These are phyloP conservation scores for Erebia ligea DNA, from an alignment of 2,888 invertebrate genomes.

Conservation along the genomic window DNA sequence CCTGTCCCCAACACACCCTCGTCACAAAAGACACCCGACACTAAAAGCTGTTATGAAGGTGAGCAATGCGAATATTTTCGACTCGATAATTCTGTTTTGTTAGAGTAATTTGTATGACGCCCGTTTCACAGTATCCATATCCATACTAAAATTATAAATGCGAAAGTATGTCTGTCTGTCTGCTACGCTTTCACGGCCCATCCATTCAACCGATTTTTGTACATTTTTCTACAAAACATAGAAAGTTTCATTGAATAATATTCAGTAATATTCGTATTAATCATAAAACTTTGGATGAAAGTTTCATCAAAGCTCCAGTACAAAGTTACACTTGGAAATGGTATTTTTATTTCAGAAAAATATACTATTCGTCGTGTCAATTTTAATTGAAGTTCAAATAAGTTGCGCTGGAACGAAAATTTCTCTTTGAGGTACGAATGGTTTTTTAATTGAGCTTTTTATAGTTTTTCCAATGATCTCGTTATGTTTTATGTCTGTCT, in stretches of 20 bases:
- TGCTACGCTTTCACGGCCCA: no score
- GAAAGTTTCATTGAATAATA: neutral
- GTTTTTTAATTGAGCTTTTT: slow-evolving; percentile 1
- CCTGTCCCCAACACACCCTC: neutral
- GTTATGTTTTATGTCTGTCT: no score
- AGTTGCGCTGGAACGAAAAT: neutral
- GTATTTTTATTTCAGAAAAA: neutral
- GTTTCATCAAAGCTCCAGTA: neutral
- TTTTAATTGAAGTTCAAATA: slow-evolving; percentile 10
- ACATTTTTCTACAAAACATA: neutral
- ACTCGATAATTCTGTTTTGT: slow-evolving; percentile 10
- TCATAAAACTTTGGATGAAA: neutral
- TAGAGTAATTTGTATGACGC: slow-evolving; percentile 2
- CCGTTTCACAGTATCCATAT: no score
- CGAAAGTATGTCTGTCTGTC: no score
- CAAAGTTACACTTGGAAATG: slow-evolving; percentile 3
- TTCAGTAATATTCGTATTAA: neutral
- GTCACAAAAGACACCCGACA: slow-evolving; percentile 12
- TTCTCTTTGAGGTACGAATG: neutral
- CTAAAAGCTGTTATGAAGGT: slow-evolving; percentile 20
- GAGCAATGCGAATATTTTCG: slow-evolving; percentile 7
- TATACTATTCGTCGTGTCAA: neutral
- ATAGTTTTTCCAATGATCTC: neutral
- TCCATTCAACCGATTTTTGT: no score
- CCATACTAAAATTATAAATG: no score